phyloP scores from a whole-genome alignment of 2,113 vertebrate genomes.

The Synodontis membranacea region DNA sequence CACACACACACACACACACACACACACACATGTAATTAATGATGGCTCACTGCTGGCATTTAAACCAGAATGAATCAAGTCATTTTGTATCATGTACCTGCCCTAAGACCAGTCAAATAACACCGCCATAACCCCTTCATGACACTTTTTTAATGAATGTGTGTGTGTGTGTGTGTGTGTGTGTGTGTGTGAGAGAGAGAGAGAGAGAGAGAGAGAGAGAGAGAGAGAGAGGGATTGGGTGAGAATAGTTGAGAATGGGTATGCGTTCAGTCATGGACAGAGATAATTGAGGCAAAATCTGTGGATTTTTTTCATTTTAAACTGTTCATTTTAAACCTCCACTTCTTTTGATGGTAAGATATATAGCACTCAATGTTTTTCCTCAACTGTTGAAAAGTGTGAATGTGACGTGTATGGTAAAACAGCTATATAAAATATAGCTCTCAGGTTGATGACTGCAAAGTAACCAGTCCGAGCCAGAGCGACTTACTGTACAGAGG shows the following conservation, averaged over 20 bases:
- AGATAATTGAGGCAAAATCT: neutral
- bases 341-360: neutral
- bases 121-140: conserved; percentile 27
- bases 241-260: neutral
- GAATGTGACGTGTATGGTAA: neutral
- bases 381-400: neutral
- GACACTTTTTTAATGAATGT: conserved; percentile 29
- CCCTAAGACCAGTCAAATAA: conserved; percentile 32
- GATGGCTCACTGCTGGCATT: conserved; percentile 42
- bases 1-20: conserved; percentile 10
- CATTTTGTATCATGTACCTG: conserved; percentile 43
- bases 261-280: neutral
- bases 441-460: neutral
- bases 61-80: conserved; percentile 37
- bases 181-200: neutral
- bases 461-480: neutral
- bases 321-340: neutral
- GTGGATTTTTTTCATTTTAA: neutral
- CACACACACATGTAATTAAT: conserved; percentile 39
- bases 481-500: neutral
- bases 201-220: neutral
- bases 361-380: neutral
- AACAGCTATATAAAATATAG: neutral
- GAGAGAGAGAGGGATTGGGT: neutral
- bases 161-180: conserved; percentile 13